Evolutionary conservation across 1,140 invertebrate genomes (phyloP), one percentile per base, ranked within the genome.

Genomic region (Coelopa frigida): DNA sequence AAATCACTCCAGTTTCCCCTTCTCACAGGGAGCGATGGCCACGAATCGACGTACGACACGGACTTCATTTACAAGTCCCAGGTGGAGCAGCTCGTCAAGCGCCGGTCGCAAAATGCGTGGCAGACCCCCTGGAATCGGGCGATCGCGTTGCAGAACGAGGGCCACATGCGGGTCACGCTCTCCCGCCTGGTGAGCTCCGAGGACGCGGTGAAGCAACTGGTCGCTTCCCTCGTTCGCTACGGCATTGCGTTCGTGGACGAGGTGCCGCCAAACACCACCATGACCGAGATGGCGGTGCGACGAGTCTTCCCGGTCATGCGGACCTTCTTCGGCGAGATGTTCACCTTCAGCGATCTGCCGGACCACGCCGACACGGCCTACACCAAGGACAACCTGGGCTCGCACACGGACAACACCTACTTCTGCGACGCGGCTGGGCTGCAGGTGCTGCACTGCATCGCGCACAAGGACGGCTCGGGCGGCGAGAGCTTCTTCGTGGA

Each of bases 391-490:
- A 67, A 72, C 21, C 49, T 79, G 1, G 72, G 71, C 5, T 61
- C 69, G 0, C 78, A 79, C 47, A 86, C 76, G 15, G 85, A 87
- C 58, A 83, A 77, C 36, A 85, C 83, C 0, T 88, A 86, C 54
- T 83, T 84, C 41, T 78, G 73, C 39, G 77, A 84, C 61, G 76
- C 84, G n/a, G 76, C 82, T 24, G 84, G 82, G 0, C 59, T 84
- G 17, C 78, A 84, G 67, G 73, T 84, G 6, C 77, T 87, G 22
- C 84, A 86, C 56, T 83, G 82, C 54, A 50, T 86, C 2, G 63
- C 77, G 46, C 78, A 79, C 36, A 72, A 74, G 12, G 66, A 72
- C 17, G 75, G 77, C 1, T 58, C 53, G 1, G 84, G 84, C 0
- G 84, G 85, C 0, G 75, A 85, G 44, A 85, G 77, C 3, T 62